phyloP scores from a whole-genome alignment of 2,888 invertebrate species.

The Pinctada fucata region DNA sequence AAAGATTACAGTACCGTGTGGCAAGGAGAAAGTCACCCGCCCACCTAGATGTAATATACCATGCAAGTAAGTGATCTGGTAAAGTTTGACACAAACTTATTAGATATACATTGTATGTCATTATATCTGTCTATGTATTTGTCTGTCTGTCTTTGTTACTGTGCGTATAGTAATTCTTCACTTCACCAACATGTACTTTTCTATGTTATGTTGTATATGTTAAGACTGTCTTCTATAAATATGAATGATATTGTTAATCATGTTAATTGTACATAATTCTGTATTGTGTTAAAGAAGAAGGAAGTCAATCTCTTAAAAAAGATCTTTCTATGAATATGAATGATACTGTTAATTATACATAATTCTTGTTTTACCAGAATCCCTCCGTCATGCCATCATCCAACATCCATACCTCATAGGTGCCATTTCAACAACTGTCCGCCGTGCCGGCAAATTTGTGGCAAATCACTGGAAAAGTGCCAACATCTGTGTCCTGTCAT shows the following conservation, averaged over 20 bases:
- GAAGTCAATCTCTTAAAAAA: too few relatives aligned
- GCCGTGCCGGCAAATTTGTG: constrained; percentile 87
- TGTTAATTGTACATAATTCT: too few relatives aligned
- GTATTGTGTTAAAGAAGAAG: too few relatives aligned
- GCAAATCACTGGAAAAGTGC: constrained; percentile 68
- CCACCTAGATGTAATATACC: constrained; percentile 87
- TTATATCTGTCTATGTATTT: neutral
- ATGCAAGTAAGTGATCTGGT: constrained; percentile 81
- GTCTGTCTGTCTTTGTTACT: neutral
- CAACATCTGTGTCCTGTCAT: constrained; percentile 67
- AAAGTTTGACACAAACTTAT: neutral
- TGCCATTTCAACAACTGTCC: constrained; percentile 84
- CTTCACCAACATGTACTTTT: too few relatives aligned
- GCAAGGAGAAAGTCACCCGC: constrained; percentile 85
- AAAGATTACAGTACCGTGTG: constrained; percentile 89
- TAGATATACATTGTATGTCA: neutral
- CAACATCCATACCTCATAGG: constrained; percentile 82
- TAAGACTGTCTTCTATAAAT: too few relatives aligned
- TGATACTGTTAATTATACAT: neutral
- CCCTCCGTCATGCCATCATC: constrained; percentile 91
- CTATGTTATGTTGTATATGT: too few relatives aligned
- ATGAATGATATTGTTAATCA: too few relatives aligned
- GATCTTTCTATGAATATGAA: too few relatives aligned
- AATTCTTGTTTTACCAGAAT: constrained; percentile 77
- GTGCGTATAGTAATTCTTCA: too few relatives aligned